Evolutionary conservation across 2,113 vertebrate species (phyloP), one percentile per base, ranked within the genome.

Genomic region (Catharus fuscescens): DNA sequence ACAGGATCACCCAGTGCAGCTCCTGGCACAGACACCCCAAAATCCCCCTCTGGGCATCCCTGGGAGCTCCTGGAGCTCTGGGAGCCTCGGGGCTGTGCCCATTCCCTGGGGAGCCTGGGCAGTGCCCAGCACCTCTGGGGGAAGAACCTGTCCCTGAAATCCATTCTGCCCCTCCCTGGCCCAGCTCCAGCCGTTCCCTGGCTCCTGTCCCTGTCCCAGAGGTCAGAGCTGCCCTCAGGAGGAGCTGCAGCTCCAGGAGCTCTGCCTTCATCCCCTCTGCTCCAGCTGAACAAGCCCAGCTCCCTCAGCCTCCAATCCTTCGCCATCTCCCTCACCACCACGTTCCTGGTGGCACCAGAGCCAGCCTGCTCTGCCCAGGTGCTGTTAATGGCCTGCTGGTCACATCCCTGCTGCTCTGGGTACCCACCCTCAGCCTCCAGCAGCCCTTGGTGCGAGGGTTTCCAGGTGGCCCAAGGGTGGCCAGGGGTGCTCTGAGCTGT

Each of bases 91-190:
- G 42, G 71, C 53, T 0, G 26, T 25, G 71, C 6, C 62, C 72
- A 60, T 57, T 29, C 62, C 62, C 32, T 67, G 61, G 82, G 71
- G 16, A 50, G 34, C 59, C 50, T 85, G 71, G 10, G 8, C 70
- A 74, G 42, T 66, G 52, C 52, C 70, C 71, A 40, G 26, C 36
- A 26, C 14, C 53, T 67, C 36, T 44, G 28, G 38, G 47, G 23
- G 5, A 53, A 53, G 38, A 61, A 16, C 32, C 61, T 38, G 53
- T 8, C 11, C 5, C n/a, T 1, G 4, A 10, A 1, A 1, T 69
- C 53, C 62, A 32, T 0, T n/a, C 52, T 7, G 0, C 19, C 0
- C 23, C 70, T 36, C 0, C 60, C 60, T 74, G 50, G 0, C 28
- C 0, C 44, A 52, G 21, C 32, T 60, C 17, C 72, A 67, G 71